These are phyloP conservation scores for Discoglossus pictus DNA, from an alignment of 2,797 vertebrate genomes.

Conservation along the genomic window DNA sequence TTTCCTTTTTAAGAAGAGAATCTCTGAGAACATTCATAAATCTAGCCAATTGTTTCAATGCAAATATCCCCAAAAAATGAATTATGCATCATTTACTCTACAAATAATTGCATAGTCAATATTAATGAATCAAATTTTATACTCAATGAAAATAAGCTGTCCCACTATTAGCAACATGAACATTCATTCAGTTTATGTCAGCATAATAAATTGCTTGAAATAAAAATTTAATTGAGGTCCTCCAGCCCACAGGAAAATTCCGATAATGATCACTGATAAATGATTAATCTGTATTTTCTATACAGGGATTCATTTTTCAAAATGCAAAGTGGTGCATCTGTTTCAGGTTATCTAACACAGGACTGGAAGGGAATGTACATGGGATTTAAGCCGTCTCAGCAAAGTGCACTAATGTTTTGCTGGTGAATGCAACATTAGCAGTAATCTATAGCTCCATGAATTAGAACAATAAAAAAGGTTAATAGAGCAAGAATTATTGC, in stretches of 20 bases:
- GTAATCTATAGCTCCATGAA: conserved; percentile 24
- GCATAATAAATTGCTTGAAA: background rate
- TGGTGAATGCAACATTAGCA: conserved; percentile 18
- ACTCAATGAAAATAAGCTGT: too few species aligned
- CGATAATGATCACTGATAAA: background rate
- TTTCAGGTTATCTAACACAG: conserved; percentile 13
- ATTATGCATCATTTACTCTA: too few species aligned
- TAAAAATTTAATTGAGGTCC: background rate
- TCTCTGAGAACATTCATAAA: too few species aligned
- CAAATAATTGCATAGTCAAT: too few species aligned
- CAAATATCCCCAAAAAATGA: too few species aligned
- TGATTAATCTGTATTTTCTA: background rate
- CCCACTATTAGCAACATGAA: background rate
- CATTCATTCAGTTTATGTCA: background rate
- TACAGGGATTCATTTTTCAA: background rate
- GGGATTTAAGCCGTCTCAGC: conserved; percentile 5
- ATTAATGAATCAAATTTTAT: too few species aligned
- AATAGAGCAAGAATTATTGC: conserved; percentile 27
- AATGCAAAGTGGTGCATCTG: conserved; percentile 7
- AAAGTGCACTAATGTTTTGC: conserved; percentile 24
- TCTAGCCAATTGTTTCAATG: too few species aligned
- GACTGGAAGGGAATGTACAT: conserved; percentile 6
- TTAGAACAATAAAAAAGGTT: conserved; percentile 38
- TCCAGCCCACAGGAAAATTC: background rate
- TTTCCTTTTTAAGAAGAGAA: too few species aligned